Percentiles rank a stretch among this genome's conserved stretches.
Evolutionary conservation across 2,113 vertebrate species (phyloP).

Genomic region (Leuciscus idus): DNA sequence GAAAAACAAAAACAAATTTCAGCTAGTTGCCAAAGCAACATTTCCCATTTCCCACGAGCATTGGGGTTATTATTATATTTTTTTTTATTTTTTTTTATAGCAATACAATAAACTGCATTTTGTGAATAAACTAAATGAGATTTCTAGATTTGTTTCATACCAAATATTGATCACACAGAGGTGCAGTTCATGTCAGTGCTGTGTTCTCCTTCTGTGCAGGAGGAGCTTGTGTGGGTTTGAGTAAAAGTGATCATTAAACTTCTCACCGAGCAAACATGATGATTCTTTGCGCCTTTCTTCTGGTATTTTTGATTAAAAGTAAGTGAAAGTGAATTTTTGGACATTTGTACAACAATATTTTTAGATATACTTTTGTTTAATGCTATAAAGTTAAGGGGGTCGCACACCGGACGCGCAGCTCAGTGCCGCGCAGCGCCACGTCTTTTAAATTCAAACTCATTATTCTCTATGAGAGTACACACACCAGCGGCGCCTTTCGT

Average conservation of each 20-base stretch:
- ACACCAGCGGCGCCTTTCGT: too few relatives aligned
- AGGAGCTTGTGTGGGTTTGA: neutral
- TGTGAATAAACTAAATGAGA: neutral
- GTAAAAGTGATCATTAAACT: neutral
- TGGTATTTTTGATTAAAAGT: neutral
- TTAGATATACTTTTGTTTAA: neutral
- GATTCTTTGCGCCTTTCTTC: neutral
- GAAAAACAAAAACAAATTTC: too few relatives aligned
- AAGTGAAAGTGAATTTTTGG: neutral
- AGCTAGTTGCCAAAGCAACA: too few relatives aligned
- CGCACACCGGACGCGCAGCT: too few relatives aligned
- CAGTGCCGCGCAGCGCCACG: too few relatives aligned
- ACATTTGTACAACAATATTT: neutral
- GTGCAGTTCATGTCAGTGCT: neutral
- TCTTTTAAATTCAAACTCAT: too few relatives aligned
- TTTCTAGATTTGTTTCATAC: neutral
- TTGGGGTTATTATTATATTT: too few relatives aligned
- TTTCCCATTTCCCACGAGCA: too few relatives aligned
- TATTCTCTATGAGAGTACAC: too few relatives aligned
- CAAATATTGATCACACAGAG: neutral
- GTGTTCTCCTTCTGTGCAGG: neutral
- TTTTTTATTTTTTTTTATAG: too few relatives aligned
- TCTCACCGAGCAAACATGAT: conserved; percentile 21
- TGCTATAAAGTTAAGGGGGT: neutral
- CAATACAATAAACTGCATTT: neutral